Evolutionary conservation across 2,113 vertebrate genomes (phyloP).

Genomic region (Elaphurus davidianus): DNA sequence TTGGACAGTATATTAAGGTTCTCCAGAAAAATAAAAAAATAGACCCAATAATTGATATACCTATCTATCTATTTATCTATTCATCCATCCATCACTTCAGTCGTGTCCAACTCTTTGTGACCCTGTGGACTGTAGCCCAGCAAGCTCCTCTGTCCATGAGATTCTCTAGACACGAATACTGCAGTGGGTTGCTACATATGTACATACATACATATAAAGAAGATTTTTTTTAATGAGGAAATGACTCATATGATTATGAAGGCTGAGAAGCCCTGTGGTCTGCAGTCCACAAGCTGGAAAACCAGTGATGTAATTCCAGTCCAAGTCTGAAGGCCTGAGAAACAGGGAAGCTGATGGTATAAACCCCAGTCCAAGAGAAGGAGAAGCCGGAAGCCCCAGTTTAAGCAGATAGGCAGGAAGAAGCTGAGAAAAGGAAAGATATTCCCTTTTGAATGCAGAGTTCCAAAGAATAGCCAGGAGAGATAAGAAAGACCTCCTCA

Average conservation of each 20-base stretch:
- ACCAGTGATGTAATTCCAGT: not conserved
- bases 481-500: no score
- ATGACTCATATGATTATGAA: not conserved
- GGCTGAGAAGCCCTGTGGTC: not conserved
- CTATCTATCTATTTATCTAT: not conserved
- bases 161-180: not conserved
- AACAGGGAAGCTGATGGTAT: not conserved
- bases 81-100: not conserved
- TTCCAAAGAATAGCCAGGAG: no score
- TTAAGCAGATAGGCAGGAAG: not conserved
- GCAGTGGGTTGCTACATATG: not conserved
- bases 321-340: not conserved
- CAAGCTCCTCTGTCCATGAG: not conserved
- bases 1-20: not conserved
- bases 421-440: not conserved
- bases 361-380: not conserved
- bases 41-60: not conserved
- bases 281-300: not conserved
- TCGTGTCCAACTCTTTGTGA: accelerated
- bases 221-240: not conserved
- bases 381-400: not conserved
- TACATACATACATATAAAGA: not conserved
- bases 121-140: not conserved
- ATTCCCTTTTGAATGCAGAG: no score
- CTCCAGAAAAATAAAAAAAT: not conserved